These are phyloP conservation scores for Verasper variegatus DNA, from an alignment of 2,113 vertebrate genomes.

Conservation along the genomic window DNA sequence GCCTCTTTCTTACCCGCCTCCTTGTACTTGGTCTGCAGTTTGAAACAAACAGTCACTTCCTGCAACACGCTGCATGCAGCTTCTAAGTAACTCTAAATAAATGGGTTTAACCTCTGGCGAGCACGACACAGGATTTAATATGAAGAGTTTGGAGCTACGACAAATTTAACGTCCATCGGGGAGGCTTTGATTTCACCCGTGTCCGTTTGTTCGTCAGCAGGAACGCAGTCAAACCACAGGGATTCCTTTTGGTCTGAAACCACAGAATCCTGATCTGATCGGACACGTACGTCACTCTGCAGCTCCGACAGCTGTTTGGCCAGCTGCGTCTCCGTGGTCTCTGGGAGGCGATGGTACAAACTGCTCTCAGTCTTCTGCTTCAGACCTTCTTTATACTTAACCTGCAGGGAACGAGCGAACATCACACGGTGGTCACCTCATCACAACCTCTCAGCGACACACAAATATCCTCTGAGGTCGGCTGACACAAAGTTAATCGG, in stretches of 20 bases:
- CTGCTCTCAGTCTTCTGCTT: slow-evolving; percentile 57
- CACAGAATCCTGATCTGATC: slow-evolving; percentile 13
- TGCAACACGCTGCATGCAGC: no score
- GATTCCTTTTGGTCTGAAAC: no score
- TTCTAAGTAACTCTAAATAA: no score
- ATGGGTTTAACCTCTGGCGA: no score
- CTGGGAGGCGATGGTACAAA: slow-evolving; percentile 72
- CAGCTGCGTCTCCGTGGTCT: slow-evolving; percentile 73
- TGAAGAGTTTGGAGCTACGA: no score
- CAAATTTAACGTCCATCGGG: no score
- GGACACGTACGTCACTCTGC: slow-evolving; percentile 56
- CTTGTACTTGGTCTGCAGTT: slow-evolving; percentile 87
- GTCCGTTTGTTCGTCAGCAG: no score
- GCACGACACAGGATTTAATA: no score
- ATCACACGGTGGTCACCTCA: neutral
- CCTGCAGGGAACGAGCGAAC: slow-evolving; percentile 31
- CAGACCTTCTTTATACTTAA: slow-evolving; percentile 61
- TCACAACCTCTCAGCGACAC: neutral
- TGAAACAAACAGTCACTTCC: slow-evolving; percentile 14
- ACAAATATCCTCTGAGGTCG: neutral
- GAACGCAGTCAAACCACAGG: no score
- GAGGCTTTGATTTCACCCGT: no score
- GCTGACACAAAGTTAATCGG: no score
- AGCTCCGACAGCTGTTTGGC: slow-evolving; percentile 67
- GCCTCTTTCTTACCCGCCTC: slow-evolving; percentile 66